Base-by-base conservation (phyloP, 2,888 invertebrate genomes). In the Beris chalybata region DNA sequence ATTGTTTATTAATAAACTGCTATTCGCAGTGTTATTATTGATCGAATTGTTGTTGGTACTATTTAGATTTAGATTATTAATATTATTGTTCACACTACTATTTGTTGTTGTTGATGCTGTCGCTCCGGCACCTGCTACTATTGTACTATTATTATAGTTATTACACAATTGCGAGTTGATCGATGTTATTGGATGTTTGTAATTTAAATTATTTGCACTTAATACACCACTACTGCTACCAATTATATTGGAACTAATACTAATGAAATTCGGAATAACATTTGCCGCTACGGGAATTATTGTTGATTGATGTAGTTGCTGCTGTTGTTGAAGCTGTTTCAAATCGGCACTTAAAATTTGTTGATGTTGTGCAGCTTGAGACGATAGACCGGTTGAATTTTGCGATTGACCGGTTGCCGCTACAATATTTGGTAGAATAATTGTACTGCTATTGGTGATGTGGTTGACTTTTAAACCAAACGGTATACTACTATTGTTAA, bases 171-270 rank as follows among this genome's bases (percentile, higher is more conserved):
- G 63, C 31, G 65, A 29, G 48, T 48, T 38, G 38, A 38, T 38
- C 38, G 38, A 38, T 38, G 38, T 38, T 9, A 9, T 5, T 38
- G 5, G 38, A 38, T 64, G 75, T 73, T 61, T 61, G 38, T 61
- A 61, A 43, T 31, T 15, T 54, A 74, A 66, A 75, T 74, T 69
- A 75, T 74, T 72, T n/a, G 53, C 53, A 54, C 54, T 52, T 54
- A 54, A 53, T 38, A 32, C 53, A 54, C 54, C 54, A 30, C 47
- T 53, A 54, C 54, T 52, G 30, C 47, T 47, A 29, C 38, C 50
- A 48, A 45, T 50, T 15, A 64, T 47, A 48, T 55, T 54, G 30
- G 15, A 30, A 56, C 50, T 47, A 67, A 50, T 67, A 47, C 63
- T 57, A 31, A 59, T 44, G 32, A 55, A 65, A 54, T 54, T 54